A percentile compares a stretch with the other conserved stretches of the same genome.
These are phyloP conservation scores for Tetrao urogallus DNA, from an alignment of 2,113 vertebrate genomes.

Conservation along the genomic window DNA sequence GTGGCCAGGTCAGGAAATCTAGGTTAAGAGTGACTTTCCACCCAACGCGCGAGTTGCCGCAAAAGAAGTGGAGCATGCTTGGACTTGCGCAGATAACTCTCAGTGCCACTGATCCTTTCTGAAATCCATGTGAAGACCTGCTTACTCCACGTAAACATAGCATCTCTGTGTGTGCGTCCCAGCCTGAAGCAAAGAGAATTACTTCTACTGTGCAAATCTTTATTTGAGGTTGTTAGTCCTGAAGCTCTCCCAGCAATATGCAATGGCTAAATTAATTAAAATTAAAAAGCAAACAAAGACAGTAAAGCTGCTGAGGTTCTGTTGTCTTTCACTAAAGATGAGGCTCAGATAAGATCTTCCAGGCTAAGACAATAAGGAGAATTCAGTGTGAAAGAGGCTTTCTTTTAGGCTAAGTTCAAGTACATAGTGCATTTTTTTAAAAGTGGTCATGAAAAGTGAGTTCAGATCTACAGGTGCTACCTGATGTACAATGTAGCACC, in stretches of 20 bases:
- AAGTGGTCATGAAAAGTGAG: background rate
- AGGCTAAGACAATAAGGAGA: background rate
- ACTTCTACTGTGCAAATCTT: background rate
- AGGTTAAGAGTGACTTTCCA: background rate
- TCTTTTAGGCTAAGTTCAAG: background rate
- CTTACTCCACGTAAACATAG: background rate
- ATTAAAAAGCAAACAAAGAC: background rate
- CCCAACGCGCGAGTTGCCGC: background rate
- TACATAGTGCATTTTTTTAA: background rate
- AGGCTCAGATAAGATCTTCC: background rate
- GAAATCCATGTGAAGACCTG: background rate
- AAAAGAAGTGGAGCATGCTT: background rate
- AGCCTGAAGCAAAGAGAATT: background rate
- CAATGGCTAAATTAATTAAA: background rate
- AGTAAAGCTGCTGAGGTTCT: background rate
- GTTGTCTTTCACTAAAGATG: background rate
- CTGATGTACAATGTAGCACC: background rate
- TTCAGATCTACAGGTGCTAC: background rate
- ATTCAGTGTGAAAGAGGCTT: background rate
- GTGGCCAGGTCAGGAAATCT: background rate
- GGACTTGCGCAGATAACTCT: background rate
- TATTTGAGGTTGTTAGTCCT: fast-evolving
- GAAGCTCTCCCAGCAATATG: background rate
- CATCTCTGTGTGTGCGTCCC: fast-evolving
- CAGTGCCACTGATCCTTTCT: background rate